Evolutionary conservation across 2,888 invertebrate species (phyloP).

Genomic region (Teinopalpus imperialis): DNA sequence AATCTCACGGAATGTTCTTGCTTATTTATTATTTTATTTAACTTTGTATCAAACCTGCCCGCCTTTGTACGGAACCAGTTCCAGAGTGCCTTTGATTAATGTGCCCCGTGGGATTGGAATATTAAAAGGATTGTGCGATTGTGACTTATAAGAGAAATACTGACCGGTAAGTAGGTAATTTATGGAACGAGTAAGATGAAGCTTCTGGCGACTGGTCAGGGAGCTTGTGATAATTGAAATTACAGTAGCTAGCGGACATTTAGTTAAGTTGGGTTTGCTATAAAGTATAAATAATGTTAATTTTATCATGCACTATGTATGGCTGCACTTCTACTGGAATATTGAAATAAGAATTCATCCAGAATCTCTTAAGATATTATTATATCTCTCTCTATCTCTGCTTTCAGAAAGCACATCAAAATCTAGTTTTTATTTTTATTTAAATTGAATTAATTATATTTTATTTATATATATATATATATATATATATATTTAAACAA

Average conservation of each 20-base stretch:
- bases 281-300: too few relatives aligned
- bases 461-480: too few relatives aligned
- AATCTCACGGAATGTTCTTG: slow-evolving; percentile 73
- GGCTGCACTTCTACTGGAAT: too few relatives aligned
- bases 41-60: slow-evolving; percentile 61
- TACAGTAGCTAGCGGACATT: not conserved
- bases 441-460: too few relatives aligned
- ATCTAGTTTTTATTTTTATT: too few relatives aligned
- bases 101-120: slow-evolving; percentile 55
- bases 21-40: slow-evolving; percentile 80
- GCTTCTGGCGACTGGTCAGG: slow-evolving; percentile 32
- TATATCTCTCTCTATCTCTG: too few relatives aligned
- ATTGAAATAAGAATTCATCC: too few relatives aligned
- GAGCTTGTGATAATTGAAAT: slow-evolving; percentile 10
- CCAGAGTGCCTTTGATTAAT: slow-evolving; percentile 71
- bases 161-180: slow-evolving; percentile 72
- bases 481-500: too few relatives aligned
- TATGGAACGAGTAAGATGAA: slow-evolving; percentile 49
- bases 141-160: slow-evolving; percentile 69
- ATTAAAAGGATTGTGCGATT: slow-evolving; percentile 66
- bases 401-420: too few relatives aligned
- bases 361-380: too few relatives aligned
- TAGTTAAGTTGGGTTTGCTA: too few relatives aligned
- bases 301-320: too few relatives aligned
- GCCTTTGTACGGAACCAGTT: slow-evolving; percentile 75